Evolutionary conservation across 2,888 invertebrate genomes (phyloP), one percentile per base, ranked within the genome.

Genomic region (Steinernema scapterisci): DNA sequence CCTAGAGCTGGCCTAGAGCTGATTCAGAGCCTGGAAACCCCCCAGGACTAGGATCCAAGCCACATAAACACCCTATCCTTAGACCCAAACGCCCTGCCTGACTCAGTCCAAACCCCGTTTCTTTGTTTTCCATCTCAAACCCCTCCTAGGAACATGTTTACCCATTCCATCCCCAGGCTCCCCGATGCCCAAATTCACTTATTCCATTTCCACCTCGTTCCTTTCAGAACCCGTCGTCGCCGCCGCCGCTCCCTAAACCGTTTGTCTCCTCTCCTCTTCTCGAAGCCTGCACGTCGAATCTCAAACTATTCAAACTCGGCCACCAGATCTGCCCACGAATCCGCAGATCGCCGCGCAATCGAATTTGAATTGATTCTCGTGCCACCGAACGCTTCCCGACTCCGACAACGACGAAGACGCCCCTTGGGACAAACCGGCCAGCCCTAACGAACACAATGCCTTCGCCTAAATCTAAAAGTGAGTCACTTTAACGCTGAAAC

Each of bases 271-370:
- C 31, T n/a, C 16, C 54, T 6, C 54, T 7, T 21, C 25, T n/a
- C 21, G 63, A 63, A 63, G 48, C 13, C 7, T 19, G 7, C 48
- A 48, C 63, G 63, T 1, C 38, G 63, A 63, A 63, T 63, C 63
- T 63, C 63, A 63, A 38, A 31, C 63, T 63, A 63, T 63, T 63
- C 63, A 63, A 63, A 63, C 63, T 63, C 63, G 31, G 63, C 63
- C 63, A 63, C 27, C 63, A 63, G 63, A 63, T 63, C 63, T 63
- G 63, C 63, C 63, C 27, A 25, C 63, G 63, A 63, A 25, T 63
- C 63, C 63, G 63, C 63, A 63, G 63, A 63, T 63, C 63, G 63
- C 63, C 63, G 63, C 63, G 63, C 63, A 63, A 63, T 63, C 63
- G 63, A 63, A 63, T 63, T 63, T 63, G 63, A 63, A 63, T 63